phyloP scores from a whole-genome alignment of 2,113 vertebrate species.

The crab-eating macaque (Macaca fascicularis) region T2T-MFA8v1.1 NC_088388.1:46814501-46815000 shows the following conservation, averaged over 20 bases:
- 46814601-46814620: neutral
- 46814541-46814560: neutral
- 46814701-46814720: neutral
- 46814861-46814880: neutral
- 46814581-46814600: neutral
- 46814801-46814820: neutral
- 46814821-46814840: neutral
- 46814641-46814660: accelerated
- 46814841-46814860: neutral
- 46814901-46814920: neutral
- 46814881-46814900: neutral
- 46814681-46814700: accelerated
- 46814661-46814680: accelerated
- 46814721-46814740: neutral
- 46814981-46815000: neutral
- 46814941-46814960: no score
- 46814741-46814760: neutral
- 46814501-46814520: neutral
- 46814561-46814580: neutral
- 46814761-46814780: neutral
- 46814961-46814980: neutral
- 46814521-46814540: neutral
- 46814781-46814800: conserved; percentile 19
- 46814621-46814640: neutral
- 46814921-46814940: neutral